Conservation (phyloP, 2,797 vertebrate species). For the Novumbra hubbsi region DNA sequence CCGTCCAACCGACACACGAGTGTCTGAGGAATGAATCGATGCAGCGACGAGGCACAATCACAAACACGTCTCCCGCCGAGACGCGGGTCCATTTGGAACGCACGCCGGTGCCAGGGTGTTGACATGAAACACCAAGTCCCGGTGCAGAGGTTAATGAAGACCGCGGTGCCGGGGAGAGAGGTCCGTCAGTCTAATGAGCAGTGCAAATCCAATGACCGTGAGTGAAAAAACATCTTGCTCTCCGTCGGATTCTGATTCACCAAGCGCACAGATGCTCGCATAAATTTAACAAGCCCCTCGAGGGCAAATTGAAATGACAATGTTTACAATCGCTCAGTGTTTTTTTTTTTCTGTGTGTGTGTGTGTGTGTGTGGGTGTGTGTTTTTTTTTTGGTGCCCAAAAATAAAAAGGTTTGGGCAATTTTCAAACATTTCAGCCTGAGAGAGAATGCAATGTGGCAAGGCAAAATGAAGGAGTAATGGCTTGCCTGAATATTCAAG, state of each 20-base stretch:
- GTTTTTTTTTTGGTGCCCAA: constrained; percentile 1
- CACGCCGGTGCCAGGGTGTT: constrained; percentile 7
- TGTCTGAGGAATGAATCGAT: constrained; percentile 46
- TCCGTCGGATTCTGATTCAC: constrained; percentile 15
- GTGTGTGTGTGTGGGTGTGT: neutral
- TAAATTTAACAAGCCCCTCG: constrained; percentile 36
- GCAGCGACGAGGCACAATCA: constrained; percentile 56
- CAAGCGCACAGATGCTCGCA: constrained; percentile 28
- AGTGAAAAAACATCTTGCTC: constrained; percentile 31
- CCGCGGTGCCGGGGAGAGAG: constrained; percentile 25
- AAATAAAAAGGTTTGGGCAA: constrained; percentile 12
- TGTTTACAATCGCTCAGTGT: constrained; percentile 31
- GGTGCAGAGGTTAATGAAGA: constrained; percentile 50
- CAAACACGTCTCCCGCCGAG: constrained; percentile 1
- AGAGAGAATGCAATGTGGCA: constrained; percentile 41
- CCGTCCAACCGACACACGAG: constrained; percentile 23
- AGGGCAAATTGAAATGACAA: constrained; percentile 30
- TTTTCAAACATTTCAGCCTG: neutral
- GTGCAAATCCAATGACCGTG: constrained; percentile 28
- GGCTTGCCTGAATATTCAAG: constrained; percentile 41
- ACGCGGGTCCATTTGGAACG: constrained; percentile 15
- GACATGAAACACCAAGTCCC: constrained; percentile 6
- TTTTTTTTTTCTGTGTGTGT: neutral
- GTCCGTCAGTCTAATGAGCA: constrained; percentile 47
- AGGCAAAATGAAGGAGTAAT: neutral